A percentile compares a stretch with the other conserved stretches of the same genome.
These are phyloP conservation scores for Mallotus villosus DNA, from an alignment of 2,797 vertebrate species.

Conservation along the genomic window DNA sequence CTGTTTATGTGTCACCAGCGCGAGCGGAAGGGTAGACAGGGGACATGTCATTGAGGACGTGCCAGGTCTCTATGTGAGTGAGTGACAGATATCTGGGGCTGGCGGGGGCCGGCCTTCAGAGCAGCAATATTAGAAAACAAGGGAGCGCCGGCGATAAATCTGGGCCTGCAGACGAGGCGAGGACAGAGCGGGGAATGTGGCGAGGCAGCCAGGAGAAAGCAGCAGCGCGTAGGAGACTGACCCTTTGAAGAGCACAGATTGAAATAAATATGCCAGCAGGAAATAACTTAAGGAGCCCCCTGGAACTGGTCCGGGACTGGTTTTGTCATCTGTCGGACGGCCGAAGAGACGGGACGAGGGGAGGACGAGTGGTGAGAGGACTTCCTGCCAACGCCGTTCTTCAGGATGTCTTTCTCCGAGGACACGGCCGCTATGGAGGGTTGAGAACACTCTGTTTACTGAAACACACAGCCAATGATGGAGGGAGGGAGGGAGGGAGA, in stretches of 20 bases:
- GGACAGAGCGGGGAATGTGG: conserved; percentile 21
- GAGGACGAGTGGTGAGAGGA: conserved; percentile 28
- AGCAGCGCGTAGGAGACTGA: conserved; percentile 17
- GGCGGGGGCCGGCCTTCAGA: background rate
- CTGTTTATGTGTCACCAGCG: conserved; percentile 16
- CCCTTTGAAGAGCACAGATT: conserved; percentile 57
- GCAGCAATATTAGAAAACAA: conserved; percentile 34
- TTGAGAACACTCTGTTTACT: conserved; percentile 55
- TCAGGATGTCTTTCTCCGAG: conserved; percentile 19
- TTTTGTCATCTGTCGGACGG: conserved; percentile 60
- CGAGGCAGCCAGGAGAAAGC: background rate
- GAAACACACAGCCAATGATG: conserved; percentile 45
- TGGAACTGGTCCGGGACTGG: conserved; percentile 56
- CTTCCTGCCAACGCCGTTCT: conserved; percentile 29
- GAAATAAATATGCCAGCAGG: conserved; percentile 68
- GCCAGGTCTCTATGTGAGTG: conserved; percentile 24
- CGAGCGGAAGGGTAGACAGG: conserved; percentile 6
- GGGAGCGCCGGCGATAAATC: conserved; percentile 32
- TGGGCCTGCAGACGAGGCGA: conserved; percentile 31
- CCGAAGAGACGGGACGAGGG: conserved; percentile 27
- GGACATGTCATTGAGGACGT: conserved; percentile 10
- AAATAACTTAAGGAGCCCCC: conserved; percentile 66
- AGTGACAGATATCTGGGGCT: conserved; percentile 7
- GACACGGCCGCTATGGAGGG: conserved; percentile 26
- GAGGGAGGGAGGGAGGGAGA: conserved; percentile 42